Percentiles rank a stretch among this genome's conserved stretches.
These are phyloP conservation scores for Hymenochirus boettgeri DNA, from an alignment of 2,113 vertebrate genomes.

Conservation along the genomic window DNA sequence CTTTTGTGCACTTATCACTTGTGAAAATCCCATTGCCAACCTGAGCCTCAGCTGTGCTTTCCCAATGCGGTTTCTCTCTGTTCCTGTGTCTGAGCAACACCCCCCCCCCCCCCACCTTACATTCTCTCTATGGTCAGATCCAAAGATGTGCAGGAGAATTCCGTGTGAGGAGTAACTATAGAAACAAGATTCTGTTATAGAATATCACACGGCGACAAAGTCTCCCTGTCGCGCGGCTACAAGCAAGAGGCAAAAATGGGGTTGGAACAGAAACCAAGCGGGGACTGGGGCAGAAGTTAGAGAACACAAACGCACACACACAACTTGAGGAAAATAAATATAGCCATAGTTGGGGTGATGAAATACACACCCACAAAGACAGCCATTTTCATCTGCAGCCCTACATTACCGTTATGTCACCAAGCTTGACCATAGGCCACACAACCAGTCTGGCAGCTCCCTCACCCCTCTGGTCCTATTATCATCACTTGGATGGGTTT, in stretches of 20 bases:
- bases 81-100: neutral
- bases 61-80: neutral
- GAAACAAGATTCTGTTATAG: slow-evolving; percentile 32
- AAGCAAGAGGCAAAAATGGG: no score
- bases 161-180: slow-evolving; percentile 34
- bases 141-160: slow-evolving; percentile 22
- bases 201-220: slow-evolving; percentile 23
- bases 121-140: slow-evolving; percentile 8
- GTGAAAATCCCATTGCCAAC: neutral
- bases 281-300: no score
- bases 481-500: no score
- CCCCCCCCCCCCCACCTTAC: neutral
- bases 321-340: no score
- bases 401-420: no score
- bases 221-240: neutral
- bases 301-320: neutral
- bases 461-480: no score
- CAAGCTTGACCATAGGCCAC: no score
- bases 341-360: no score
- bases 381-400: no score
- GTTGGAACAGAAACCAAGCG: no score
- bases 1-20: neutral
- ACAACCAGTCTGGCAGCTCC: no score
- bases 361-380: no score
- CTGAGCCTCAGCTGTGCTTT: neutral